Percentiles rank a stretch among this genome's conserved stretches.
These are phyloP conservation scores for Doryteuthis pealeii DNA, from an alignment of 1,140 invertebrate species.

Conservation along the genomic window DNA sequence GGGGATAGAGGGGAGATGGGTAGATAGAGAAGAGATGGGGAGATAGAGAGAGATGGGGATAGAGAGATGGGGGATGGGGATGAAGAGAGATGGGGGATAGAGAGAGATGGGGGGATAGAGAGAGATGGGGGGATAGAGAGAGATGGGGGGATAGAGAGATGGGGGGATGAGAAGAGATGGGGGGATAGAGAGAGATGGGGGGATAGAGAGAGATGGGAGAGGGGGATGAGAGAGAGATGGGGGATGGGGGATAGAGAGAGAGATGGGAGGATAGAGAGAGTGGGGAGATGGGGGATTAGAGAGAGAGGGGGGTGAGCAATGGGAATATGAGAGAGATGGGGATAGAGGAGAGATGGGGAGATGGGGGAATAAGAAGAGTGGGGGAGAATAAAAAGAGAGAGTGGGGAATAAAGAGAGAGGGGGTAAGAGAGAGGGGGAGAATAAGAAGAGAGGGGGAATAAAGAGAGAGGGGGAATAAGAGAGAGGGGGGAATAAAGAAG, in stretches of 20 bases:
- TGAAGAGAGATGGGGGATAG: not conserved
- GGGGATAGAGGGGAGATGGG: not conserved
- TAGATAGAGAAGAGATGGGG: not conserved
- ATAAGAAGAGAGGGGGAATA: no score
- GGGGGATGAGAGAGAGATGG: not conserved
- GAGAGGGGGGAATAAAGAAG: no score
- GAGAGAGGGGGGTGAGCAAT: not conserved
- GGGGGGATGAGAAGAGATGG: no score
- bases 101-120: not conserved
- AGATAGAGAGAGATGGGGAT: not conserved
- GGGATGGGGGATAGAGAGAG: not conserved
- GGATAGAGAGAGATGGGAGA: not conserved
- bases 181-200: not conserved
- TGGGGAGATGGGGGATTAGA: not conserved
- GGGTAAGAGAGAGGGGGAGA: no score
- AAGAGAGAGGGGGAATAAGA: no score
- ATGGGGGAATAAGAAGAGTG: not conserved
- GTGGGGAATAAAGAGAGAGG: no score
- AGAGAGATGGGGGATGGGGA: not conserved
- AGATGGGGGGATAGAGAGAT: not conserved
- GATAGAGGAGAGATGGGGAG: not conserved
- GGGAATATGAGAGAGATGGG: not conserved
- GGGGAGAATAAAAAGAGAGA: not conserved
- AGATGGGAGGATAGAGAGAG: not conserved
- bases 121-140: not conserved